phyloP scores from a whole-genome alignment of 2,888 invertebrate species.

The Blomia tropicalis region DNA sequence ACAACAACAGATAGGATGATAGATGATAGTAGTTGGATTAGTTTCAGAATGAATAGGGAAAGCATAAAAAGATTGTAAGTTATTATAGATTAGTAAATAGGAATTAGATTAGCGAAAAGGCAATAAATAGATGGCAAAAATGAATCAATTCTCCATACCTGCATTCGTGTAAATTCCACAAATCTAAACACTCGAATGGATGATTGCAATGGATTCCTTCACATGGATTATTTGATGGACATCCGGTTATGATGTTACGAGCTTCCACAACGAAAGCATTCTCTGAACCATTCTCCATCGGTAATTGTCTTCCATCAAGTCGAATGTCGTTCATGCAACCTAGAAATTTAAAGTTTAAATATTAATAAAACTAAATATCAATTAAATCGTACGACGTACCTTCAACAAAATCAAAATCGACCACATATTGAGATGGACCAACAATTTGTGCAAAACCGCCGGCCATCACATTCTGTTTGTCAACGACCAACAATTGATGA shows the following conservation, averaged over 20 bases:
- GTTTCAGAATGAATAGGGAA: slow-evolving; percentile 4
- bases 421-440: slow-evolving; percentile 79
- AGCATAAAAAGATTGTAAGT: background rate
- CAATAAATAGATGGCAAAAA: background rate
- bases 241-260: slow-evolving; percentile 72
- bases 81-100: background rate
- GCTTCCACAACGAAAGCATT: slow-evolving; percentile 92
- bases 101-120: background rate
- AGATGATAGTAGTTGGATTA: background rate
- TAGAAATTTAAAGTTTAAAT: slow-evolving; percentile 32
- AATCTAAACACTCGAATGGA: slow-evolving; percentile 82
- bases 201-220: slow-evolving; percentile 71
- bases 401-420: slow-evolving; percentile 84
- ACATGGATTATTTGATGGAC: slow-evolving; percentile 86
- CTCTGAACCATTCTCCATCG: slow-evolving; percentile 83
- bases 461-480: slow-evolving; percentile 83
- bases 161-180: slow-evolving; percentile 98
- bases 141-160: slow-evolving; percentile 52
- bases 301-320: slow-evolving; percentile 82
- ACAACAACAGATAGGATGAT: background rate
- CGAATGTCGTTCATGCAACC: slow-evolving; percentile 67
- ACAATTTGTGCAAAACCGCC: slow-evolving; percentile 91
- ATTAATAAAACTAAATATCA: background rate
- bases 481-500: slow-evolving; percentile 78
- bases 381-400: slow-evolving; percentile 40